Base-by-base conservation (phyloP, 2,888 invertebrate species). In the Allophyes oxyacanthae region DNA sequence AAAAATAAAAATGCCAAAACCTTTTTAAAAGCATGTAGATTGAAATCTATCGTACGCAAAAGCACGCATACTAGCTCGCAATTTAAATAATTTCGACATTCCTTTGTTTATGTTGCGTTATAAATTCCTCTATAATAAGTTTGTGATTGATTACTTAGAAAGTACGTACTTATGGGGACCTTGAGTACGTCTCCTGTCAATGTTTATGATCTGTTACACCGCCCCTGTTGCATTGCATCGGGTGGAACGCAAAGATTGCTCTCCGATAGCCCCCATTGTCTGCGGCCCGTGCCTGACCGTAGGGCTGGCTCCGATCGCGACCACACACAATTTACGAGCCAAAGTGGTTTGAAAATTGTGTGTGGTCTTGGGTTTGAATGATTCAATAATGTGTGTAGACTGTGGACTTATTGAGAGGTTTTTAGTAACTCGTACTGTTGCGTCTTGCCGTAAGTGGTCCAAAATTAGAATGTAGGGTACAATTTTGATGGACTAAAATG, bases 201-300 rank as follows among this genome's bases (percentile, higher is more conserved):
- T 81, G 64, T 76, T 69, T 75, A 72, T 78, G 77, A 77, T 72
- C 66, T 70, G 73, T 64, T 76, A 65, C 56, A 68, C 76, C 78
- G 78, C 79, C 80, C 66, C 77, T 68, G 79, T 77, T 82, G 82
- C 79, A 81, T 82, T 79, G 78, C 78, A 77, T 77, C 66, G 78
- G 75, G 49, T 75, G 73, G 70, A 75, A 76, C 78, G 77, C 72
- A 61, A 67, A 87, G 86, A 87, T 86, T 71, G 75, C 51, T 60
- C 70, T 42, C 60, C 65, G 87, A 87, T 88, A 87, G 76, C 70
- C 62, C 52, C 86, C 77, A 89, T 89, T 88, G 88, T 88, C 76
- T 81, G 68, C 72, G 68, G 67, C 70, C 63, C 74, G 70, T 58
- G 71, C 59, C 58, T 57, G 33, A 5, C 6, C 15, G 28, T 71